These are phyloP conservation scores for Nilaparvata lugens DNA, from an alignment of 1,140 invertebrate genomes.

Conservation along the genomic window DNA sequence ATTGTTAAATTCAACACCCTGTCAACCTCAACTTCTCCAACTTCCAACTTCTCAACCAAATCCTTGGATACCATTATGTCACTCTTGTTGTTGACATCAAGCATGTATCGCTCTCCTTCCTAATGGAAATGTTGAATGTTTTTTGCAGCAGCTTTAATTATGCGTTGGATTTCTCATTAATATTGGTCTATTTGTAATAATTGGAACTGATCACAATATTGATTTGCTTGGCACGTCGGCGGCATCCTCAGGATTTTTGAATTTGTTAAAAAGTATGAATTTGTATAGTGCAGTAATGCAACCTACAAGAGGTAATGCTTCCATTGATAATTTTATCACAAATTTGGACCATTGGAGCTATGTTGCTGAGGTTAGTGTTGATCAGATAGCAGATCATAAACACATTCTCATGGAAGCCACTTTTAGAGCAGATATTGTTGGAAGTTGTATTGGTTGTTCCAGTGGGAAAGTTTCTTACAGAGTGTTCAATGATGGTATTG, in stretches of 20 bases:
- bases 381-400: neutral
- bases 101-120: constrained; percentile 1
- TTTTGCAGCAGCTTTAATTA: neutral
- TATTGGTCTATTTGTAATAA: neutral
- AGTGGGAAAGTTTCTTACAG: neutral
- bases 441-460: too few relatives aligned
- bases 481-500: neutral
- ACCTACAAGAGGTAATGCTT: neutral
- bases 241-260: neutral
- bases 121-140: neutral
- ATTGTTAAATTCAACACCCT: too few relatives aligned
- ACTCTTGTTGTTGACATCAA: too few relatives aligned
- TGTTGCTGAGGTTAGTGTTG: neutral
- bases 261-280: neutral
- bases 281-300: neutral
- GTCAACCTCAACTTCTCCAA: too few relatives aligned
- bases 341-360: constrained; percentile 4
- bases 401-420: neutral
- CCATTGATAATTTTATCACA: neutral
- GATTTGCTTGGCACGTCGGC: neutral
- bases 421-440: neutral
- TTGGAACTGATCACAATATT: constrained; percentile 3
- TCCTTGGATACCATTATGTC: too few relatives aligned
- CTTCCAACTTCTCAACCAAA: too few relatives aligned
- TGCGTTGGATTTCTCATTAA: neutral